Evolutionary conservation across 2,113 vertebrate species (phyloP), one percentile per base, ranked within the genome.

Genomic region (Dipodomys stephensi): DNA sequence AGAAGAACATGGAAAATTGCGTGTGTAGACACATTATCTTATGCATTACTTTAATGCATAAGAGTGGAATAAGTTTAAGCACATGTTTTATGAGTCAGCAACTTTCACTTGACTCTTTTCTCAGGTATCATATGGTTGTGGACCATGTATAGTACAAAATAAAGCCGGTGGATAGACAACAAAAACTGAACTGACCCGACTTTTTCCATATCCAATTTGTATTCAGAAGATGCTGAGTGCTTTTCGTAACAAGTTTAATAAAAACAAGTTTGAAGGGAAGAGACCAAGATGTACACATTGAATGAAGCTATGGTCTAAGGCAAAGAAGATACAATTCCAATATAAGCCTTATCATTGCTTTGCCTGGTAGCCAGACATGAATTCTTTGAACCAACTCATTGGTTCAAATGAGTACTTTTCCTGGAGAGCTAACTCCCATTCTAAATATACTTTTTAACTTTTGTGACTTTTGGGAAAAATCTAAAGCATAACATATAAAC

Each of bases 101-200:
- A 0, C 49, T 73, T 23, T 7, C 23, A 71, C 39, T 2, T 28
- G 74, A 19, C 44, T n/a, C 1, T 53, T 49, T 81, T 89, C 49
- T 19, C 16, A 76, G 69, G 68, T 57, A 46, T 2, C 4, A 6
- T 2, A 11, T 39, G 19, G 15, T 10, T 23, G 4, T 4, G 25
- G 39, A 7, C 27, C 7, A 19, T 0, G 1, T 11, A 2, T 11
- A 27, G 5, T 1, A 2, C 39, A 28, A 32, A 72, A 23, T 28
- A 30, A 76, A 23, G 32, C 6, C 44, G 27, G 35, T 0, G 15
- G 53, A 91, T 18, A 27, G 18, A n/a, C 25, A 18, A 1, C 28
- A 67, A 6, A 53, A 2, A 53, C 11, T 46, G 32, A 67, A 30
- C 0, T 35, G 68, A 44, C 19, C 12, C 53, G 1, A 25, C 16